Conservation (phyloP, 1,140 invertebrate species). For the Apis laboriosa region DNA sequence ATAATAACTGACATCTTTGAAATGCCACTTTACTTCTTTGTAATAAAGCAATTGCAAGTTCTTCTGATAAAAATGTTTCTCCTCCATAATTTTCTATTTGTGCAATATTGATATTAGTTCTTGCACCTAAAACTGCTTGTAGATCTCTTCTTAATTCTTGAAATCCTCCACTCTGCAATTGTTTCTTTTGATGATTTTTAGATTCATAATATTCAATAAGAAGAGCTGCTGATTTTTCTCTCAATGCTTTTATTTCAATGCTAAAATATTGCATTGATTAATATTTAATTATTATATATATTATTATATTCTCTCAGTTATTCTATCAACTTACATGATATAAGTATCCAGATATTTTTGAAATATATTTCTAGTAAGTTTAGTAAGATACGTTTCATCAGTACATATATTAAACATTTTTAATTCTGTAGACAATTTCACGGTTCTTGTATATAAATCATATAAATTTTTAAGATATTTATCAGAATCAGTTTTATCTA, state of each 20-base stretch:
- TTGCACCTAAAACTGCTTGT: slow-evolving; percentile 94
- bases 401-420: slow-evolving; percentile 89
- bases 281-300: background rate
- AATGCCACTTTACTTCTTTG: slow-evolving; percentile 96
- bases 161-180: slow-evolving; percentile 89
- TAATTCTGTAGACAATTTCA: slow-evolving; percentile 88
- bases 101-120: slow-evolving; percentile 96
- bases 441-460: slow-evolving; percentile 92
- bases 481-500: slow-evolving; percentile 90
- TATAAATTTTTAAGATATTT: slow-evolving; percentile 94
- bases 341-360: slow-evolving; percentile 90
- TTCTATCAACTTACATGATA: slow-evolving; percentile 82
- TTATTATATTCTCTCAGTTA: background rate
- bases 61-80: slow-evolving; percentile 98
- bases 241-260: slow-evolving; percentile 89
- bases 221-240: slow-evolving; percentile 87
- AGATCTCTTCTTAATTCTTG: slow-evolving; percentile 95
- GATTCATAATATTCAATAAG: slow-evolving; percentile 95
- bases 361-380: slow-evolving; percentile 92
- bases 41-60: slow-evolving; percentile 95
- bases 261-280: slow-evolving; percentile 76
- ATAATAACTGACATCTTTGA: slow-evolving; percentile 92
- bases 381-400: slow-evolving; percentile 90
- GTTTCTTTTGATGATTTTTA: slow-evolving; percentile 97
- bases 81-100: slow-evolving; percentile 97